Percentiles rank a stretch among this genome's conserved stretches.
Conservation (phyloP, 2,888 invertebrate species). For the Scaeva pyrastri region DNA sequence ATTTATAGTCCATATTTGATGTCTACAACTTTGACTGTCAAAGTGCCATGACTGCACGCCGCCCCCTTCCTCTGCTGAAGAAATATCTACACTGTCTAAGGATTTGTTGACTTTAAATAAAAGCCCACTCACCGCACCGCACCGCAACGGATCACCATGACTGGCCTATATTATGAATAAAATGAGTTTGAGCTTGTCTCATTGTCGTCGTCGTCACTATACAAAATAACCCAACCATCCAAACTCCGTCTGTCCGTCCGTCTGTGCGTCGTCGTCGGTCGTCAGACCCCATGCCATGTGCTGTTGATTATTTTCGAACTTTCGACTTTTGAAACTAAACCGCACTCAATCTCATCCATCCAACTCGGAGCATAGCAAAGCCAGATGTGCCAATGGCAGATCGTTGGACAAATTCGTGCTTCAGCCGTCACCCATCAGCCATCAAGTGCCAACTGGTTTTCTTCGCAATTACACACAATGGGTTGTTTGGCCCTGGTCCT, state of each 20-base stretch:
- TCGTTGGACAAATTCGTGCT: conserved; percentile 62
- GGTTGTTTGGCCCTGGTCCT: conserved; percentile 13
- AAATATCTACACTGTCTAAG: conserved; percentile 41
- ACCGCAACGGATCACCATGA: neutral
- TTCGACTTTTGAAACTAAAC: conserved; percentile 72
- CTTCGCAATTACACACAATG: conserved; percentile 64
- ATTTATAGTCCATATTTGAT: neutral
- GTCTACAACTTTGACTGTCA: conserved; percentile 50
- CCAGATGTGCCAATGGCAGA: conserved; percentile 57
- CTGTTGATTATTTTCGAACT: conserved; percentile 73
- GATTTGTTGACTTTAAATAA: conserved; percentile 55
- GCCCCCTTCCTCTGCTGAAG: neutral
- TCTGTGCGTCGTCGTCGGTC: no score
- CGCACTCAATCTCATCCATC: conserved; percentile 62
- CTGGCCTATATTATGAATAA: neutral
- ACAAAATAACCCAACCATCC: neutral
- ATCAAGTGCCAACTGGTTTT: conserved; percentile 50
- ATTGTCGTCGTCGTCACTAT: neutral
- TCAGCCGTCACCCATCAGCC: conserved; percentile 1
- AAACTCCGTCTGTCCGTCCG: no score
- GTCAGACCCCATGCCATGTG: conserved; percentile 63
- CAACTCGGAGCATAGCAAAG: conserved; percentile 3
- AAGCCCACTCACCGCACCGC: conserved; percentile 42
- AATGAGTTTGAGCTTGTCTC: conserved; percentile 1
- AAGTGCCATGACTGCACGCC: conserved; percentile 31